Percentiles rank a stretch among this genome's conserved stretches.
phyloP scores from a whole-genome alignment of 2,113 vertebrate genomes.

The Plecotus auritus region DNA sequence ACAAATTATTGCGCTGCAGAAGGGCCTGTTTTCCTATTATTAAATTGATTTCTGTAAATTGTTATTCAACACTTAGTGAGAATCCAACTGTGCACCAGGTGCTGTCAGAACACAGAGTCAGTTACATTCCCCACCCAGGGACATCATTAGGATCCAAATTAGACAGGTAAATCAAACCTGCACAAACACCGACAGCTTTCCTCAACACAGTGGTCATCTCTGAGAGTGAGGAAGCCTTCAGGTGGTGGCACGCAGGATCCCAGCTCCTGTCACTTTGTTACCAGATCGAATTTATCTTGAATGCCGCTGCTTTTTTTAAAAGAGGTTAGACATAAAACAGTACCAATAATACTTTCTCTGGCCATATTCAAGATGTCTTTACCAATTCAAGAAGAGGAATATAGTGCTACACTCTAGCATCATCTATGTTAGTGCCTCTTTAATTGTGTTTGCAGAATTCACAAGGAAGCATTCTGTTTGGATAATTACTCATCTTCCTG shows the following conservation, averaged over 20 bases:
- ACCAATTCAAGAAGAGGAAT: not conserved
- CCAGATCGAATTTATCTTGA: not conserved
- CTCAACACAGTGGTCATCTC: not conserved
- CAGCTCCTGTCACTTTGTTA: not conserved
- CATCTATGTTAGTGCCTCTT: conserved; percentile 69
- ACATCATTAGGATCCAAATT: conserved; percentile 21
- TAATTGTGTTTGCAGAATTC: conserved; percentile 74
- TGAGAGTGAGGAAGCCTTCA: not conserved
- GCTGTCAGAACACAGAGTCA: conserved; percentile 29
- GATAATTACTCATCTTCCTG: conserved; percentile 79
- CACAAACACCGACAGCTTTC: not conserved
- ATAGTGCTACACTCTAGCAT: conserved; percentile 37
- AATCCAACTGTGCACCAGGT: not conserved
- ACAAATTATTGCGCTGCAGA: not conserved
- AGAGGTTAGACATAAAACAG: not conserved
- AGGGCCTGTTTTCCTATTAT: not conserved
- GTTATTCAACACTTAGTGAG: conserved; percentile 36
- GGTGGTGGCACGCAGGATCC: not conserved
- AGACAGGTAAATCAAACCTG: conserved; percentile 24
- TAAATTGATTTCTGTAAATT: conserved; percentile 22
- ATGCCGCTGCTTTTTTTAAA: not conserved
- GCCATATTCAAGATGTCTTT: not conserved
- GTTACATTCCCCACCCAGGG: not conserved
- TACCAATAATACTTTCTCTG: not conserved
- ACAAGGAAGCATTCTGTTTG: conserved; percentile 70